These are phyloP conservation scores for Blera fallax DNA, from an alignment of 2,888 invertebrate species.

Conservation along the genomic window DNA sequence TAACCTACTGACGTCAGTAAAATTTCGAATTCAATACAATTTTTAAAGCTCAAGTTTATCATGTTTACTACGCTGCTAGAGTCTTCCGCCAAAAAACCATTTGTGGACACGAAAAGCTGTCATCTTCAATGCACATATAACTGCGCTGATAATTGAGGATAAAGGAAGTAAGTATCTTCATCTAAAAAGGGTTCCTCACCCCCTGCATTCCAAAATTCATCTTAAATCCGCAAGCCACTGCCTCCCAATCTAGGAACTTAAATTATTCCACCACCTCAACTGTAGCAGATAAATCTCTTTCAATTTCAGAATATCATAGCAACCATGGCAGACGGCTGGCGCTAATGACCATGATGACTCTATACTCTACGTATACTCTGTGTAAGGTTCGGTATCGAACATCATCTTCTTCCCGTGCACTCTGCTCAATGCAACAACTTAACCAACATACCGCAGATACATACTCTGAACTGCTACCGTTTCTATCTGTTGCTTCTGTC, in stretches of 20 bases:
- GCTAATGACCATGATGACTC: slow-evolving; percentile 71
- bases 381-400: slow-evolving; percentile 54
- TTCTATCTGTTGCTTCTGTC: slow-evolving; percentile 43
- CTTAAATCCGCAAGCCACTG: slow-evolving; percentile 3
- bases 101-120: too few species aligned
- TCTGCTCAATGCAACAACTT: slow-evolving; percentile 24
- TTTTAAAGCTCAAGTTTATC: too few species aligned
- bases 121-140: too few species aligned
- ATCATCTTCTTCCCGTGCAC: slow-evolving; percentile 51
- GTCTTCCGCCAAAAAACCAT: too few species aligned
- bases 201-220: background rate
- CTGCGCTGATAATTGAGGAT: too few species aligned
- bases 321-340: slow-evolving; percentile 53
- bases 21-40: too few species aligned
- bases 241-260: background rate
- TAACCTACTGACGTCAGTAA: too few species aligned
- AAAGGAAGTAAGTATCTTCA: too few species aligned
- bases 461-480: slow-evolving; percentile 54
- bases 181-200: too few species aligned
- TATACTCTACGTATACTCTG: slow-evolving; percentile 27
- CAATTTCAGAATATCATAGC: slow-evolving; percentile 53
- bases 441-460: slow-evolving; percentile 24
- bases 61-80: too few species aligned
- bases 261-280: slow-evolving; percentile 21
- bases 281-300: slow-evolving; percentile 51